Conservation (phyloP, 2,888 invertebrate genomes). For the Eristalinus sepulchralis region DNA sequence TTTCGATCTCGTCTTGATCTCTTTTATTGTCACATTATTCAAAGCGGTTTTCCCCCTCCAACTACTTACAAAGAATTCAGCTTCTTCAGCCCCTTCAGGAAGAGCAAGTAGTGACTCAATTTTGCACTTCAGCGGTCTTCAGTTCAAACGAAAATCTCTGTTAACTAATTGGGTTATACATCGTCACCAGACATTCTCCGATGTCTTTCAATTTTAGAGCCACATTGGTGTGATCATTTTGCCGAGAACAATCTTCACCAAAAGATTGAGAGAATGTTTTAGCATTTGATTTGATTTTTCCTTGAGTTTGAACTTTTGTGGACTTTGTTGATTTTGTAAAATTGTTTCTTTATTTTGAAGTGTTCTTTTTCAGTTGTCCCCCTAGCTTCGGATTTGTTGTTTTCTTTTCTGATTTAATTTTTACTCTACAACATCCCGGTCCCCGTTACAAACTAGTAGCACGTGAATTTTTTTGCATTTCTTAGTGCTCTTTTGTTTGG, state of each 20-base stretch:
- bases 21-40: conserved; percentile 66
- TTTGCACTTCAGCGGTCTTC: conserved; percentile 77
- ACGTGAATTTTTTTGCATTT: too few relatives aligned
- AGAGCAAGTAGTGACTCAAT: conserved; percentile 76
- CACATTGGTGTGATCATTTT: conserved; percentile 67
- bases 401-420: background rate
- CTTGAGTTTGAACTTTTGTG: background rate
- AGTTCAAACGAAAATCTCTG: conserved; percentile 78
- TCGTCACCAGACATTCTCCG: conserved; percentile 31
- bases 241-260: conserved; percentile 39
- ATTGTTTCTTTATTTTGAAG: conserved; percentile 22
- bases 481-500: too few relatives aligned
- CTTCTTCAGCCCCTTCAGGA: conserved; percentile 71
- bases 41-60: conserved; percentile 54
- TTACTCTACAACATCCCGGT: too few relatives aligned
- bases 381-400: background rate
- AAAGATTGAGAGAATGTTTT: background rate
- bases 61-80: conserved; percentile 60
- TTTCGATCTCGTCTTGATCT: conserved; percentile 9
- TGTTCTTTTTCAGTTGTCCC: background rate
- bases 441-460: background rate
- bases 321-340: conserved; percentile 10
- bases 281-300: conserved; percentile 1
- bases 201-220: conserved; percentile 64
- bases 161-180: conserved; percentile 77